phyloP scores from a whole-genome alignment of 1,140 invertebrate genomes.

The Magallana gigas region DNA sequence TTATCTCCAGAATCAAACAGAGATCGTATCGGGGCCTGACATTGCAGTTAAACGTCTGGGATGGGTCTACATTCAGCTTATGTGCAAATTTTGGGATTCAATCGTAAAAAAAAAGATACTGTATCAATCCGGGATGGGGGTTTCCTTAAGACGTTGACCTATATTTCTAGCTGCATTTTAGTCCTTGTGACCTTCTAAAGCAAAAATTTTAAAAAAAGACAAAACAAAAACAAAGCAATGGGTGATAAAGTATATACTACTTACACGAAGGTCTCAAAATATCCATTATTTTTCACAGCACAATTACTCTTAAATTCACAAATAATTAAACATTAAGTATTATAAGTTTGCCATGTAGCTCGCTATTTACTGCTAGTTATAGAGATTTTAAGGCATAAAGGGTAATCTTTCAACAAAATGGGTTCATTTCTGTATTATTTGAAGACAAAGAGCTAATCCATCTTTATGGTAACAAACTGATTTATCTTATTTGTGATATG shows the following conservation, averaged over 20 bases:
- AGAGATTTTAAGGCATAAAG: too few relatives aligned
- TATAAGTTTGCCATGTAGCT: too few relatives aligned
- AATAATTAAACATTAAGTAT: too few relatives aligned
- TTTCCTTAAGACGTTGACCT: neutral
- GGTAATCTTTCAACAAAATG: neutral
- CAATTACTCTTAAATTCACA: too few relatives aligned
- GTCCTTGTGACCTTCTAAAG: too few relatives aligned
- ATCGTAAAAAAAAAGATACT: neutral
- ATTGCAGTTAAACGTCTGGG: conserved; percentile 5
- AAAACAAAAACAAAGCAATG: too few relatives aligned
- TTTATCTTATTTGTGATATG: conserved; percentile 26
- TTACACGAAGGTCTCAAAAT: too few relatives aligned
- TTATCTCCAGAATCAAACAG: neutral
- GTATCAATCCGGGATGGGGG: neutral
- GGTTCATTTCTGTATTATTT: neutral
- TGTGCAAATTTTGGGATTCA: conserved; percentile 18
- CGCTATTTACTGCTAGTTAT: too few relatives aligned
- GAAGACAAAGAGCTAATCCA: neutral
- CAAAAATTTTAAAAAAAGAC: too few relatives aligned
- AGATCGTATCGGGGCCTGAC: neutral
- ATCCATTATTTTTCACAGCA: too few relatives aligned
- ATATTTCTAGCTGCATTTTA: neutral
- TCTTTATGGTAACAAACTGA: conserved; percentile 6
- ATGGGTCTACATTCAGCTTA: neutral
- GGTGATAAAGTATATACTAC: too few relatives aligned